A percentile compares a stretch with the other conserved stretches of the same genome.
Evolutionary conservation across 2,113 vertebrate genomes (phyloP).

Genomic region (Phylloscopus whistleri): DNA sequence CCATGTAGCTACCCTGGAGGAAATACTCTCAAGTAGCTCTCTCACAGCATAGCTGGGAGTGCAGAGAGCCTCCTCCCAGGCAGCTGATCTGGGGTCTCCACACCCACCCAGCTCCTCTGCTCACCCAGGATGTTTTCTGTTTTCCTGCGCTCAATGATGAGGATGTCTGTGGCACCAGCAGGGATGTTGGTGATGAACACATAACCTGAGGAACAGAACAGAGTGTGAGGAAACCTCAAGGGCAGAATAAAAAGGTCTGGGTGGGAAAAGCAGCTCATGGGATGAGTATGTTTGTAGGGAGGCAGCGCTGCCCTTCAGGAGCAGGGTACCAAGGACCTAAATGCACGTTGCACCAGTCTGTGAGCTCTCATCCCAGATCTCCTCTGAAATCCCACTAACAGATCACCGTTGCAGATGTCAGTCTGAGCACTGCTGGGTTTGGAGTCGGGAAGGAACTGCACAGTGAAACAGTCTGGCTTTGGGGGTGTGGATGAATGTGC

Average conservation of each 20-base stretch:
- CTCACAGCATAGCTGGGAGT: neutral
- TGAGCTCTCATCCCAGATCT: neutral
- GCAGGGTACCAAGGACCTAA: neutral
- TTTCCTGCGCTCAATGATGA: conserved; percentile 87
- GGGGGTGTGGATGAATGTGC: neutral
- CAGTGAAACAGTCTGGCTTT: neutral
- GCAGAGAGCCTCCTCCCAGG: neutral
- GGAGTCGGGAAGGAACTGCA: neutral
- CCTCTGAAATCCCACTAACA: neutral
- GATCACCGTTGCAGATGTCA: neutral
- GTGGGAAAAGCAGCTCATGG: neutral
- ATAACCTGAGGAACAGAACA: conserved; percentile 73
- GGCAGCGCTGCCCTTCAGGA: neutral
- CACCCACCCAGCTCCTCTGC: neutral
- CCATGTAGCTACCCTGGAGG: neutral
- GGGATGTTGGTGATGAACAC: conserved; percentile 87
- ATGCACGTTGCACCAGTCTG: neutral
- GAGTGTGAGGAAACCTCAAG: neutral
- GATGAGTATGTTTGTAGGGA: neutral
- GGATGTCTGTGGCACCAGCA: conserved; percentile 83
- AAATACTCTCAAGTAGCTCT: neutral
- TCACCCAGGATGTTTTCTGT: conserved; percentile 89
- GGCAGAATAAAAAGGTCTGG: neutral
- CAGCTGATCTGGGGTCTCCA: neutral
- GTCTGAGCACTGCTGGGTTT: neutral